Base-by-base conservation (phyloP, 2,113 vertebrate species). In the Fregata magnificens region DNA sequence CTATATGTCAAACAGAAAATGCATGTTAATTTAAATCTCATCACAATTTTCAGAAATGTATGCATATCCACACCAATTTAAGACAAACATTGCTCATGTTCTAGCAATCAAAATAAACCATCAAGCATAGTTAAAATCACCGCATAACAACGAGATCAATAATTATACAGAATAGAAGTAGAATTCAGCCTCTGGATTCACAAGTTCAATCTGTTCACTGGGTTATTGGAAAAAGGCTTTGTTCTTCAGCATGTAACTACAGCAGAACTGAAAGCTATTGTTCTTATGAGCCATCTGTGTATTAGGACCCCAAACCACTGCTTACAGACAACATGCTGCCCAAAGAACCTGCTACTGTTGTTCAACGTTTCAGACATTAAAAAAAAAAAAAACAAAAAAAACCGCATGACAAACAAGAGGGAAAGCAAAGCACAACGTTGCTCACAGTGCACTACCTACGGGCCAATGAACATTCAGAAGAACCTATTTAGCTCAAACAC, bases 401-500 rank as follows among this genome's bases (percentile, higher is more conserved):
- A 7, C n/a, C n/a, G 26, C 44, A 66, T 63, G 71, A 88, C 55
- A 82, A 91, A 95, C 10, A 56, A 66, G 53, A 91, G 72, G 74
- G 90, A 94, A 93, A 95, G 71, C 71, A 77, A 95, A 96, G 95
- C 85, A 95, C 84, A 74, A 79, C 0, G 9, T 18, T 90, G 90
- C 92, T 92, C 96, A 94, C 58, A 5, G 82, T 16, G 78, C 90
- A 72, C 93, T 85, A 95, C 66, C 93, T 94, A 91, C 7, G 4
- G 78, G 87, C 66, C 78, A 82, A 32, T 8, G 58, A 93, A 94
- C 87, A 96, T 73, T 91, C 56, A 85, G 71, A 95, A 95, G 87
- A 80, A 90, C 66, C 92, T 93, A 77, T 16, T 74, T 24, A 96
- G 56, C 71, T 95, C 97, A 93, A 97, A 96, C 98, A 98, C 97